Conservation (phyloP, 1,140 invertebrate genomes). For the Calliphora vicina region DNA sequence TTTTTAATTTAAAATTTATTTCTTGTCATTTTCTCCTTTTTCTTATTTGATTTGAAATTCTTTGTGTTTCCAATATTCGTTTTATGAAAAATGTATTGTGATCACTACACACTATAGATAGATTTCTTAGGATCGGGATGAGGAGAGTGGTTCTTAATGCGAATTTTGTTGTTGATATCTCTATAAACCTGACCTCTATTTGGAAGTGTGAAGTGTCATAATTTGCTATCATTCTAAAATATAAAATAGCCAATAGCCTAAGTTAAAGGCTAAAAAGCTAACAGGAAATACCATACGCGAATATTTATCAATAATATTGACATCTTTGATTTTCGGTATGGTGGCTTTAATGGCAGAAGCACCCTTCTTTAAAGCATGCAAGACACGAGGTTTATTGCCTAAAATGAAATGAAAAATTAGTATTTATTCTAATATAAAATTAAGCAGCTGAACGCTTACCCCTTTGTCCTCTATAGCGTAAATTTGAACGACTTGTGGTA, state of each 20-base stretch:
- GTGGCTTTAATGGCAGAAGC: conserved; percentile 81
- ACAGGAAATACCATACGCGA: conserved; percentile 93
- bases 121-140: background rate
- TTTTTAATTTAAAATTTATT: too few species aligned
- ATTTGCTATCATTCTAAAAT: conserved; percentile 70
- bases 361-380: conserved; percentile 79
- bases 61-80: background rate
- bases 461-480: conserved; percentile 69
- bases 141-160: background rate
- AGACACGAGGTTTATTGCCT: conserved; percentile 72
- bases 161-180: conserved; percentile 20
- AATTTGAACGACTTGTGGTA: conserved; percentile 65
- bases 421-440: background rate
- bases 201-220: conserved; percentile 42
- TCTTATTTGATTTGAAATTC: too few species aligned
- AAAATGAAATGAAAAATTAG: conserved; percentile 51
- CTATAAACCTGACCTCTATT: conserved; percentile 38
- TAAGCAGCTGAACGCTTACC: conserved; percentile 58
- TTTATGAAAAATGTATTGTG: background rate
- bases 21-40: too few species aligned
- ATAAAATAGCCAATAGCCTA: conserved; percentile 95
- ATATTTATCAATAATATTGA: conserved; percentile 97
- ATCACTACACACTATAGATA: background rate
- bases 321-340: conserved; percentile 94
- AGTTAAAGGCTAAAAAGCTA: conserved; percentile 93